These are phyloP conservation scores for Neodiprion virginianus DNA, from an alignment of 1,140 invertebrate genomes.

Conservation along the genomic window DNA sequence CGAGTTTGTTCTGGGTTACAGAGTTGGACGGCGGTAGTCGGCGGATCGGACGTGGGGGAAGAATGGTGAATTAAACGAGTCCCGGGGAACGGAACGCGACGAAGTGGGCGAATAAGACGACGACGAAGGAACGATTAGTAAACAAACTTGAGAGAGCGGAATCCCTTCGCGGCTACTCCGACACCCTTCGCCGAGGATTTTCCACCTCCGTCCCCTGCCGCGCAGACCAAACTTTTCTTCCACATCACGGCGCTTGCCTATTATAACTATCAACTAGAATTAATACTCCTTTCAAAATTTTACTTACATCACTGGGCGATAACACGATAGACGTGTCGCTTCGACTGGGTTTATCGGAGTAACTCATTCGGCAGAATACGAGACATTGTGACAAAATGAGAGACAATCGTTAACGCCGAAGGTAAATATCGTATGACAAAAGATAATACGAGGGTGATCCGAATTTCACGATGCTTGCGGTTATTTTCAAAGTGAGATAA, in stretches of 20 bases:
- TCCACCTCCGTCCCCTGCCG: neutral
- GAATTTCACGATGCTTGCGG: too few species aligned
- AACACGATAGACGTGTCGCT: too few species aligned
- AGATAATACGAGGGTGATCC: too few species aligned
- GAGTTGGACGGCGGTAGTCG: neutral
- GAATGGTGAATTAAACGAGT: conserved; percentile 20
- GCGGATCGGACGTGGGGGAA: conserved; percentile 4
- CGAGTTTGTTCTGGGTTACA: conserved; percentile 10
- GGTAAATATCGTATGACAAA: too few species aligned
- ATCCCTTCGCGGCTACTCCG: conserved; percentile 21
- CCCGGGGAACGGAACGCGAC: conserved; percentile 18
- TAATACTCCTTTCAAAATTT: neutral
- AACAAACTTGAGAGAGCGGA: conserved; percentile 19
- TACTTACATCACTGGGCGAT: neutral
- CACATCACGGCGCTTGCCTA: neutral
- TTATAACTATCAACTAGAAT: neutral
- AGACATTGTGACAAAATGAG: too few species aligned
- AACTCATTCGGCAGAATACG: too few species aligned
- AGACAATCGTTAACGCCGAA: too few species aligned
- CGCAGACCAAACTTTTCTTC: neutral
- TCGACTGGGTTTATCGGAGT: too few species aligned
- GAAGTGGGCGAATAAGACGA: conserved; percentile 10
- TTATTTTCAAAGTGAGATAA: too few species aligned
- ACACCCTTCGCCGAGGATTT: conserved; percentile 7
- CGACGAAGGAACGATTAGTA: conserved; percentile 23